Base-by-base conservation (phyloP, 2,113 vertebrate genomes). In the Lophotis ruficrista region DNA sequence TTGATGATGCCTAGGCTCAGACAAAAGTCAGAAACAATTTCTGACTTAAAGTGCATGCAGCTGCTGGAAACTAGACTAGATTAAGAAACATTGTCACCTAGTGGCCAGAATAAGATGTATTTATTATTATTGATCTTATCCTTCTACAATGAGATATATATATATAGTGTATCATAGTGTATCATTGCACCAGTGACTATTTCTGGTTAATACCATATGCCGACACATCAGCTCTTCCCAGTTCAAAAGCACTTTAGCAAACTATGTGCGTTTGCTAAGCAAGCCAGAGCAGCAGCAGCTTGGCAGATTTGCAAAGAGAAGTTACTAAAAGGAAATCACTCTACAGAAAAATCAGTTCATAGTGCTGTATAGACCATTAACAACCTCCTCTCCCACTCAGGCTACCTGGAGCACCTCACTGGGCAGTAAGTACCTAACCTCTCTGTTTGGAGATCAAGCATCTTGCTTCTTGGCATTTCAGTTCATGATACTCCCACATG, bases 81-180 rank as follows among this genome's bases (percentile, higher is more conserved):
- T 82, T 89, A 84, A 93, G 87, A 92, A 96, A 97, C 48, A 64
- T 90, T 94, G 89, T 92, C 93, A 96, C 53, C 89, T 94, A 94
- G 94, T 69, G 80, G 73, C 27, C 77, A 96, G 61, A 79, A 64
- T 41, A 82, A 71, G 21, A 53, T 75, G 11, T 37, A 41, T 62
- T 88, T 79, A 37, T 64, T 80, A 35, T 70, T 73, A 19, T 62
- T 77, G 31, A 58, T 66, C 25, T 70, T 58, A 33, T 31, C 83
- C 21, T 77, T 61, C 24, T 8, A 23, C 48, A 88, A 43, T 0
- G 2, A 78, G 9, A 25, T 30, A 35, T 43, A 58, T 12, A 10
- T 6, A 25, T 10, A 1, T 38, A 10, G n/a, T 23, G 6, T 54
- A 38, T 66, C 37, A 65, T 53, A 22, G 37, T 20, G 7, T 76